A percentile compares a stretch with the other conserved stretches of the same genome.
These are phyloP conservation scores for Cantharis rufa DNA, from an alignment of 2,888 invertebrate genomes.

Conservation along the genomic window DNA sequence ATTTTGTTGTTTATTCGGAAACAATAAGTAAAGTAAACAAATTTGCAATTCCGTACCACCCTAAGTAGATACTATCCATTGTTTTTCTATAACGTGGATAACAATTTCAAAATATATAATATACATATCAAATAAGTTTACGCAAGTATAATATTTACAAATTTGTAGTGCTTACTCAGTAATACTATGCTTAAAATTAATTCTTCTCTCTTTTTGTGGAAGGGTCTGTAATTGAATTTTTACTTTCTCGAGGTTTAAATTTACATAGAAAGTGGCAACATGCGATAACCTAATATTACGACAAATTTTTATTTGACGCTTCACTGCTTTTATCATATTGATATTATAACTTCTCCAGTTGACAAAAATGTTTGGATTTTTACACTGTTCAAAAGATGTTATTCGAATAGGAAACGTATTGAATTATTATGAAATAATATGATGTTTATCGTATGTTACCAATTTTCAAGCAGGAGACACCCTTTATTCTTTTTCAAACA, in stretches of 20 bases:
- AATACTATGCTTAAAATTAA: slow-evolving; percentile 2
- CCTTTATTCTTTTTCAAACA: neutral
- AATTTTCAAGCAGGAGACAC: neutral
- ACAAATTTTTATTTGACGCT: slow-evolving; percentile 10
- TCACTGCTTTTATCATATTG: slow-evolving; percentile 10
- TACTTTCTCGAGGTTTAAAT: slow-evolving; percentile 8
- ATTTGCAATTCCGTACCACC: neutral
- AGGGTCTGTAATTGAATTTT: neutral
- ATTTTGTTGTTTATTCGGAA: neutral
- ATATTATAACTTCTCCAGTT: neutral
- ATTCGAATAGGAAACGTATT: neutral
- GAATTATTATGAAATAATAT: neutral
- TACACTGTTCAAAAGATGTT: slow-evolving; percentile 2
- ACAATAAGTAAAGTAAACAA: neutral
- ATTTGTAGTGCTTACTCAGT: neutral
- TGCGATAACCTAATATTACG: slow-evolving; percentile 6
- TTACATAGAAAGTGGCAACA: slow-evolving; percentile 7
- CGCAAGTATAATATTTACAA: neutral
- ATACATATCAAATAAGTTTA: neutral
- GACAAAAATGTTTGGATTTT: neutral
- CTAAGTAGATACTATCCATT: neutral
- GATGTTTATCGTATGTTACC: neutral
- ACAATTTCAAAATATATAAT: neutral
- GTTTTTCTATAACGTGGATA: neutral
- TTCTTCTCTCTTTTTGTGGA: neutral